Evolutionary conservation across 2,797 vertebrate species (phyloP).

Genomic region (Spondyliosoma cantharus): DNA sequence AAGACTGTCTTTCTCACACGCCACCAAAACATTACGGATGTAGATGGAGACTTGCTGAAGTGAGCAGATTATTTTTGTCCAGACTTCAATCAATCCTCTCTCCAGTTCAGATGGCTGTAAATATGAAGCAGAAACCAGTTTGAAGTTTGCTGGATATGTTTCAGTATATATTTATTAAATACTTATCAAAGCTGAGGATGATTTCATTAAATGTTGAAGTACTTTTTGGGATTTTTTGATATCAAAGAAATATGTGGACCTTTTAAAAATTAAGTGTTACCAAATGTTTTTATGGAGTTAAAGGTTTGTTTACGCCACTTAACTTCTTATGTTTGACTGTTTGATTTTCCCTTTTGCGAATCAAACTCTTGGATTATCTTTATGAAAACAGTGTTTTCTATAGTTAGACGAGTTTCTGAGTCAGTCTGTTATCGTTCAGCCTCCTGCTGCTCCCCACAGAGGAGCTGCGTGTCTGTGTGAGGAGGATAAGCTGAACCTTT

Average conservation of each 20-base stretch:
- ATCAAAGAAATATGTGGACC: too few relatives aligned
- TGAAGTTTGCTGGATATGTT: too few relatives aligned
- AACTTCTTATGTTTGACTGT: not conserved
- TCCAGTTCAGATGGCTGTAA: not conserved
- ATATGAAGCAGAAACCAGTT: too few relatives aligned
- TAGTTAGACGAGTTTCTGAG: not conserved
- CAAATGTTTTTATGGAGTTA: too few relatives aligned
- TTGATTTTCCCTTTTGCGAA: not conserved
- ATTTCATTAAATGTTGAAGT: too few relatives aligned
- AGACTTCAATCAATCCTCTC: too few relatives aligned
- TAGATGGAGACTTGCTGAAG: not conserved
- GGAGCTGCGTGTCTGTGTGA: constrained; percentile 16
- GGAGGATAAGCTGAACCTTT: constrained; percentile 42
- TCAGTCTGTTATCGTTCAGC: not conserved
- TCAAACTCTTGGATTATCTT: not conserved
- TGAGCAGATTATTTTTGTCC: not conserved
- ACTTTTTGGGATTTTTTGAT: too few relatives aligned
- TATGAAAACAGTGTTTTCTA: not conserved
- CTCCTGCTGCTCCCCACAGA: not conserved
- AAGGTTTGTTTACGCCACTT: too few relatives aligned
- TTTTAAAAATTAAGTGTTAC: too few relatives aligned
- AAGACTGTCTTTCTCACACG: constrained; percentile 33
- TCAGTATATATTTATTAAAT: too few relatives aligned
- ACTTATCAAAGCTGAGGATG: too few relatives aligned
- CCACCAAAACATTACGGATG: not conserved